Conservation (phyloP, 2,888 invertebrate genomes). For the Brenthis hecate region DNA sequence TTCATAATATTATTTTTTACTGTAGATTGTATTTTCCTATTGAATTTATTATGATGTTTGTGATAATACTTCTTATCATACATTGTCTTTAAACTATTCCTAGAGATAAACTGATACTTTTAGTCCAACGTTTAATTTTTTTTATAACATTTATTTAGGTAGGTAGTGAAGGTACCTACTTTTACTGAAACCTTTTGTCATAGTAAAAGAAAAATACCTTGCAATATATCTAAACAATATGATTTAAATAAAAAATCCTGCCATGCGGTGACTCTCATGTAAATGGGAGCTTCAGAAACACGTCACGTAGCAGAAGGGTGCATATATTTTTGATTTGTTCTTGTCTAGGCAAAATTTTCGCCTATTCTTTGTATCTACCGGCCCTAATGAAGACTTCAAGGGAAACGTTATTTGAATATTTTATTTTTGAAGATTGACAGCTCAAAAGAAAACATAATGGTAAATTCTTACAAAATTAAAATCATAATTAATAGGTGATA, state of each 20-base stretch:
- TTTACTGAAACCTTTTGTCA: conserved; percentile 30
- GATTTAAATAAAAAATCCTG: conserved; percentile 80
- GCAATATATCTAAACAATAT: conserved; percentile 75
- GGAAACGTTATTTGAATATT: conserved; percentile 36
- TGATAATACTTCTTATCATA: no score
- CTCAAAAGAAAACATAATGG: neutral
- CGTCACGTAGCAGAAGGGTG: conserved; percentile 80
- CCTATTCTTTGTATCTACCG: conserved; percentile 50
- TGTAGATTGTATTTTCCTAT: no score
- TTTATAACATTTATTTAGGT: neutral
- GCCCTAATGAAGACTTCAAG: conserved; percentile 41
- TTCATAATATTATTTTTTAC: no score
- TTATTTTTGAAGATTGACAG: conserved; percentile 18
- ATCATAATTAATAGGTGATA: no score
- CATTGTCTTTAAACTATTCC: no score
- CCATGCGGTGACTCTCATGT: conserved; percentile 75
- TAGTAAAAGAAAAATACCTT: conserved; percentile 64
- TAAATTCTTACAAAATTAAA: neutral
- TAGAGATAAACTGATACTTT: no score
- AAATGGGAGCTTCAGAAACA: conserved; percentile 70
- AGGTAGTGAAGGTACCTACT: no score
- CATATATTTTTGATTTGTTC: conserved; percentile 82
- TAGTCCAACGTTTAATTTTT: no score
- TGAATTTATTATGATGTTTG: no score
- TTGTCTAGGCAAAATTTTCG: conserved; percentile 71